phyloP scores from a whole-genome alignment of 2,797 vertebrate genomes.

The Bryconaethiops microstoma region DNA sequence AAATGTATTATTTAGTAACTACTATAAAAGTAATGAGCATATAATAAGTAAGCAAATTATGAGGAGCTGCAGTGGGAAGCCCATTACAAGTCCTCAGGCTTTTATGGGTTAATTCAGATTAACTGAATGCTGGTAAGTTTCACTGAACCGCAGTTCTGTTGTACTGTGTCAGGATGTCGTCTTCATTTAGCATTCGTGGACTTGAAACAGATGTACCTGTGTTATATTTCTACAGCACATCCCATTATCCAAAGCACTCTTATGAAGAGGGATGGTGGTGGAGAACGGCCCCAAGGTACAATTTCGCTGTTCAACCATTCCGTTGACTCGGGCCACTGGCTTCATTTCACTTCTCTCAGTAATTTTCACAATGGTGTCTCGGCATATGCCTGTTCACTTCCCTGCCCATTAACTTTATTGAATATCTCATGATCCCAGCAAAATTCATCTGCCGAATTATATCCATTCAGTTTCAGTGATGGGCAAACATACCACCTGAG shows the following conservation, averaged over 20 bases:
- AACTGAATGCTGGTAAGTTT: neutral
- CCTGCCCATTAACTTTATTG: conserved; percentile 48
- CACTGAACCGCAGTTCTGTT: neutral
- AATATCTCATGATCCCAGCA: conserved; percentile 38
- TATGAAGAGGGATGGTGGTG: conserved; percentile 31
- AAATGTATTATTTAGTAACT: no score
- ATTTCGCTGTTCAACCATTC: conserved; percentile 51
- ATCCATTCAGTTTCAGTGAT: neutral
- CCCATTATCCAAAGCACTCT: conserved; percentile 44
- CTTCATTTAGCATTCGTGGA: neutral
- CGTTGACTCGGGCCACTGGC: conserved; percentile 43
- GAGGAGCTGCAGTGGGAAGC: neutral
- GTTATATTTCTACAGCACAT: conserved; percentile 45
- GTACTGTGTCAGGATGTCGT: neutral
- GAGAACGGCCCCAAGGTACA: conserved; percentile 46
- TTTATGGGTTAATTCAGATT: neutral
- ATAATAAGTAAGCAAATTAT: neutral
- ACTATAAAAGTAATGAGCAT: no score
- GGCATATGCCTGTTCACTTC: conserved; percentile 42
- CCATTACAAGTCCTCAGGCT: neutral
- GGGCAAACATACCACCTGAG: neutral
- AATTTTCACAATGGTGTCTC: conserved; percentile 47
- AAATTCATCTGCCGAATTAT: conserved; percentile 28
- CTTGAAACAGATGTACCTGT: conserved; percentile 41
- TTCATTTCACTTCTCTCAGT: conserved; percentile 43